These are phyloP conservation scores for Galerucella calmariensis DNA, from an alignment of 2,888 invertebrate species.

Conservation along the genomic window DNA sequence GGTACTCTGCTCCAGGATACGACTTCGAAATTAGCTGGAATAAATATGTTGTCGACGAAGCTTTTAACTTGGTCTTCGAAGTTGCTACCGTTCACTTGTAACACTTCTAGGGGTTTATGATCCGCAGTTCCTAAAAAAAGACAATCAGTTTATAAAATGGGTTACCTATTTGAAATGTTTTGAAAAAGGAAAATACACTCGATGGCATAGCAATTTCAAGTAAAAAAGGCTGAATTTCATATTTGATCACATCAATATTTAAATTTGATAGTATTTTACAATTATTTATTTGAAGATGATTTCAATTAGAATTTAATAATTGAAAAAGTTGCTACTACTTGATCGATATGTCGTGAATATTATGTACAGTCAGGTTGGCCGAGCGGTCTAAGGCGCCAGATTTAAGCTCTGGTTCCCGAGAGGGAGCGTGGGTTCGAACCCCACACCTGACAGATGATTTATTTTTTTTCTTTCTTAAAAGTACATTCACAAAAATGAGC, in stretches of 20 bases:
- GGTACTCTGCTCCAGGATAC: conserved; percentile 91
- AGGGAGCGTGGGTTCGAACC: conserved; percentile 77
- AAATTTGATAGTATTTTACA: too few relatives aligned
- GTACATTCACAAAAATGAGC: too few relatives aligned
- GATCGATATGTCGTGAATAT: too few relatives aligned
- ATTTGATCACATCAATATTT: too few relatives aligned
- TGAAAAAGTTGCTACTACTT: too few relatives aligned
- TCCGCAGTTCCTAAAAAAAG: conserved; percentile 70
- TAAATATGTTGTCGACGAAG: conserved; percentile 73
- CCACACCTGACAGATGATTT: too few relatives aligned
- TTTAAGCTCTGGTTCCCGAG: conserved; percentile 75
- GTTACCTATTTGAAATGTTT: neutral
- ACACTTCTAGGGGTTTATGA: conserved; percentile 76
- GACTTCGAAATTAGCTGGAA: conserved; percentile 78
- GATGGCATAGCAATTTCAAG: neutral
- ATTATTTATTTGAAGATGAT: too few relatives aligned
- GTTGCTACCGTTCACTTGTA: conserved; percentile 74
- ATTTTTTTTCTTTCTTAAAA: too few relatives aligned
- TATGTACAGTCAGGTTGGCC: conserved; percentile 70
- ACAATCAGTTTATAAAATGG: neutral
- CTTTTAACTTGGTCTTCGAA: conserved; percentile 86
- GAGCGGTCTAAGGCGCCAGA: conserved; percentile 79
- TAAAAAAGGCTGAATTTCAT: too few relatives aligned
- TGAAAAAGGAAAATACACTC: conserved; percentile 4
- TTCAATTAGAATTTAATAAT: too few relatives aligned